Evolutionary conservation across 2,113 vertebrate genomes (phyloP), one percentile per base, ranked within the genome.

Genomic region (Aptenodytes forsteri): DNA sequence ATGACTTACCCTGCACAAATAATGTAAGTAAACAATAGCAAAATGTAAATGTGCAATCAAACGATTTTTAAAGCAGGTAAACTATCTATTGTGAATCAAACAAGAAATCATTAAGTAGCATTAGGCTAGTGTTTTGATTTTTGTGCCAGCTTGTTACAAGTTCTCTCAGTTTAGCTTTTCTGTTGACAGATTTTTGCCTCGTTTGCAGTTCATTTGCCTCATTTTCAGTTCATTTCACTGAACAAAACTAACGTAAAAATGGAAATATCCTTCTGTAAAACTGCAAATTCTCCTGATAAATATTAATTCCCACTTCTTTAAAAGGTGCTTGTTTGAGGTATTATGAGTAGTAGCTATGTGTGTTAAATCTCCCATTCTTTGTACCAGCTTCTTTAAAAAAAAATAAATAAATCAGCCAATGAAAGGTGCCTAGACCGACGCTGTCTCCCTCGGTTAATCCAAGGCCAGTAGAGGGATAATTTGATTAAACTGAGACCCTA

Each of bases 401-500:
- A 77, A 88, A 83, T 44, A 95, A 96, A 92, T 11, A 87, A 84
- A 86, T 82, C 91, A 97, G 84, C 98, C 98, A 98, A 98, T 98
- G 97, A 95, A 78, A 97, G 97, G 89, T 87, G 92, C 91, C 95
- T 69, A 96, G 93, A 98, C 98, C 36, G 97, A 98, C 97, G 98
- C 98, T 96, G 85, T 98, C 97, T 98, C 97, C 96, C 97, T 96
- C 44, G 1, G 96, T 98, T 98, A 98, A 98, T 99, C 98, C 98
- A 98, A 95, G 95, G 97, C 98, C 96, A 95, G 97, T 71, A 98
- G 98, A 98, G 95, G 98, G 98, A 98, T 98, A 98, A 98, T 98
- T 98, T 98, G 98, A 99, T 99, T 99, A 99, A 98, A 98, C 95
- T 94, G 98, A 99, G 97, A 98, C 98, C 98, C 98, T 99, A 98